These are phyloP conservation scores for Lota lota DNA, from an alignment of 2,113 vertebrate species.

Conservation along the genomic window DNA sequence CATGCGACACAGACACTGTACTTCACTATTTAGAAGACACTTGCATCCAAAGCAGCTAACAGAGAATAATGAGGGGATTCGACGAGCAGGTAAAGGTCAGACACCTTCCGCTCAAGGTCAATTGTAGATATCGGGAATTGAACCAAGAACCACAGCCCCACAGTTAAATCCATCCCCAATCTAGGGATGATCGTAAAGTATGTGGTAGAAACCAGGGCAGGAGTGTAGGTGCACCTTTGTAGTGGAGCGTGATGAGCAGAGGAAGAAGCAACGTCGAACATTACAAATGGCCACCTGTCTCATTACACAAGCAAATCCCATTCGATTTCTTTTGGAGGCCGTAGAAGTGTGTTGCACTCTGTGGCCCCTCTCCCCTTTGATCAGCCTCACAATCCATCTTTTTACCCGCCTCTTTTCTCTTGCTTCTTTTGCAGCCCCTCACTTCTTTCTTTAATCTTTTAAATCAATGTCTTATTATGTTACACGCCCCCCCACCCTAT, in stretches of 20 bases:
- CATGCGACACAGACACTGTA: too few species aligned
- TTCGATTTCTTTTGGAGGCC: constrained; percentile 39
- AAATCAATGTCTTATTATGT: neutral
- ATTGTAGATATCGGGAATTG: too few species aligned
- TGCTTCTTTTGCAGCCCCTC: neutral
- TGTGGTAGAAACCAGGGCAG: constrained; percentile 38
- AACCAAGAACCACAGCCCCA: neutral
- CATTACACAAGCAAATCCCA: constrained; percentile 58
- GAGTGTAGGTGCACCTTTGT: constrained; percentile 33
- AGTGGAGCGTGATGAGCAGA: constrained; percentile 37
- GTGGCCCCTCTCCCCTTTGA: constrained; percentile 26
- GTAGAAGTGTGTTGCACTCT: constrained; percentile 32
- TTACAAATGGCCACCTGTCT: constrained; percentile 54
- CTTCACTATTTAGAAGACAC: too few species aligned
- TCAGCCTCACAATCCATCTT: constrained; percentile 41
- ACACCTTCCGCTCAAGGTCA: constrained; percentile 55
- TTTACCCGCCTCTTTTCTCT: constrained; percentile 3
- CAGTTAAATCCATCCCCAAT: too few species aligned
- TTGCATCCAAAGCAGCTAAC: too few species aligned
- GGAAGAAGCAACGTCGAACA: constrained; percentile 25
- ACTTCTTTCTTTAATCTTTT: neutral
- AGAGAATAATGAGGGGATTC: too few species aligned
- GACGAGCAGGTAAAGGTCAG: neutral
- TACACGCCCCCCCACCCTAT: constrained; percentile 3
- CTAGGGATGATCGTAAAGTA: neutral